Evolutionary conservation across 1,140 invertebrate genomes (phyloP).

Genomic region (Drosophila albomicans): DNA sequence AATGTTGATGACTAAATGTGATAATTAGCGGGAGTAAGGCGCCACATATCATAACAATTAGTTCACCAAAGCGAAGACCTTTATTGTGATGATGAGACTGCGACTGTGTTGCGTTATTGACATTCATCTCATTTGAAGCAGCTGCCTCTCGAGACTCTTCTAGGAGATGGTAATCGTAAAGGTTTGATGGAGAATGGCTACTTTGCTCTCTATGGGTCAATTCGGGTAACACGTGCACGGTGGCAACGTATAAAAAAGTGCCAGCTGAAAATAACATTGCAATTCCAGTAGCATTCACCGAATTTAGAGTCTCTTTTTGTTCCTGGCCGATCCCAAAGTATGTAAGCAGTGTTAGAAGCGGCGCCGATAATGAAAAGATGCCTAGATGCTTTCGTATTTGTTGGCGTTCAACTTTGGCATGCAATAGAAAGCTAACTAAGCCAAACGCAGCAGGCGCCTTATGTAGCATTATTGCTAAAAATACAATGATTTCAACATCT

Average conservation of each 20-base stretch:
- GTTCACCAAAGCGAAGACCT: constrained; percentile 91
- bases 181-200: constrained; percentile 35
- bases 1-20: constrained; percentile 97
- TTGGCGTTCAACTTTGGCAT: constrained; percentile 95
- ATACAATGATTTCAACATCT: constrained; percentile 99
- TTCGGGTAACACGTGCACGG: constrained; percentile 98
- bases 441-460: constrained; percentile 99
- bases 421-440: constrained; percentile 97
- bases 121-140: constrained; percentile 16
- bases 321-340: constrained; percentile 97
- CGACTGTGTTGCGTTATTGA: constrained; percentile 41
- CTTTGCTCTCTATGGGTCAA: constrained; percentile 87
- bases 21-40: constrained; percentile 90
- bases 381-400: constrained; percentile 95
- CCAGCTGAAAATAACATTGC: constrained; percentile 99
- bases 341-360: constrained; percentile 94
- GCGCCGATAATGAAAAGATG: constrained; percentile 97
- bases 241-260: constrained; percentile 99
- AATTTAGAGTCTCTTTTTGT: constrained; percentile 90
- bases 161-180: constrained; percentile 65
- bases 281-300: constrained; percentile 94
- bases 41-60: constrained; percentile 90
- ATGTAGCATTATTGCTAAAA: constrained; percentile 99
- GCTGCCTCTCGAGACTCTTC: constrained; percentile 52
- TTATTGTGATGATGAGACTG: constrained; percentile 85